Evolutionary conservation across 2,888 invertebrate species (phyloP).

Genomic region (Malacosoma neustria): DNA sequence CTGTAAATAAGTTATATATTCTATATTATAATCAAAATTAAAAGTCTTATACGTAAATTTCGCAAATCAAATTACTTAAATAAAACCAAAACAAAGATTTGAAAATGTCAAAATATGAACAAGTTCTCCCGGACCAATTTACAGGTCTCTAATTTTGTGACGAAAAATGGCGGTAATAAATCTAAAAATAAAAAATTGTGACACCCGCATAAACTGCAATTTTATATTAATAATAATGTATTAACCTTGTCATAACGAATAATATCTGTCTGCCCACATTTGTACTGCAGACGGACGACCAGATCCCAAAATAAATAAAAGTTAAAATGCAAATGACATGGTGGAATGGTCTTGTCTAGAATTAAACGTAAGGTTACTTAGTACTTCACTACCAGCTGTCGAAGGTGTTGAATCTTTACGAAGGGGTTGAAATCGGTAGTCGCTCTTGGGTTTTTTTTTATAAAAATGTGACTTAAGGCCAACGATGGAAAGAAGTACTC

Average conservation of each 20-base stretch:
- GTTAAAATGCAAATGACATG: too few species aligned
- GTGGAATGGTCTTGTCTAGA: too few species aligned
- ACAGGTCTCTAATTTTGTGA: neutral
- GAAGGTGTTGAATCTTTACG: too few species aligned
- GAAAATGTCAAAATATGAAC: neutral
- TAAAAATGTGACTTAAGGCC: too few species aligned
- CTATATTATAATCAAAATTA: too few species aligned
- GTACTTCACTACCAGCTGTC: too few species aligned
- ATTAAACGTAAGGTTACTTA: too few species aligned
- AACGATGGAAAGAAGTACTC: too few species aligned
- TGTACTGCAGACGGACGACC: neutral
- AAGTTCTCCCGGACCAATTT: neutral
- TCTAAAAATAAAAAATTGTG: neutral
- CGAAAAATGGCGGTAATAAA: neutral
- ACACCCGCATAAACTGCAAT: neutral
- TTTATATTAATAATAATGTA: neutral
- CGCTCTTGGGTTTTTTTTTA: too few species aligned
- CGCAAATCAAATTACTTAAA: neutral
- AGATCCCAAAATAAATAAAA: too few species aligned
- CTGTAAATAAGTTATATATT: too few species aligned
- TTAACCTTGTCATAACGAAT: neutral
- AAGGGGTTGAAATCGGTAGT: too few species aligned
- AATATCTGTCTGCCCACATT: neutral
- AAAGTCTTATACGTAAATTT: neutral
- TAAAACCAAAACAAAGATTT: neutral